Conservation (phyloP, 2,888 invertebrate species). For the Apotomis betuletana region DNA sequence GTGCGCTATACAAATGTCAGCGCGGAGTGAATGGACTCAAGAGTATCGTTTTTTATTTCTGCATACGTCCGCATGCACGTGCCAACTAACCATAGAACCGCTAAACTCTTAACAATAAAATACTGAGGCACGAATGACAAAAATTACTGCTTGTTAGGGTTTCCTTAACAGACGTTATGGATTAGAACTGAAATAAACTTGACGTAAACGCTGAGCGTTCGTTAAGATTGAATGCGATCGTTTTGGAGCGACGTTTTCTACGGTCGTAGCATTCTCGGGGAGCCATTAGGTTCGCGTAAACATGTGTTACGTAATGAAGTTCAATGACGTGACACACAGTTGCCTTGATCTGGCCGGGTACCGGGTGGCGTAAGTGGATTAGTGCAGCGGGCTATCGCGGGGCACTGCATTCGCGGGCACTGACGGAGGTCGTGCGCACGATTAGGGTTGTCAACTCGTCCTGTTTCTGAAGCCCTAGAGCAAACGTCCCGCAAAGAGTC, state of each 20-base stretch:
- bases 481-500: too few relatives aligned
- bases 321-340: conserved; percentile 56
- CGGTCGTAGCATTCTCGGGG: conserved; percentile 32
- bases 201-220: conserved; percentile 20
- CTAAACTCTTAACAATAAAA: conserved; percentile 49
- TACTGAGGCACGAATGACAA: conserved; percentile 5
- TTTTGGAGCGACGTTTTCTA: conserved; percentile 30
- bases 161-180: conserved; percentile 34
- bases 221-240: conserved; percentile 29
- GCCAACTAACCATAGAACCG: conserved; percentile 71
- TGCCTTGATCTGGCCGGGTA: conserved; percentile 48
- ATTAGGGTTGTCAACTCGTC: too few relatives aligned
- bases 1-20: conserved; percentile 76
- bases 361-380: conserved; percentile 62
- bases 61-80: conserved; percentile 76
- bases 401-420: conserved; percentile 54
- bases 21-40: conserved; percentile 78
- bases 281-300: conserved; percentile 40
- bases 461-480: too few relatives aligned
- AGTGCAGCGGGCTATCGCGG: conserved; percentile 66
- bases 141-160: conserved; percentile 25
- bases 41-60: conserved; percentile 75
- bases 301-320: conserved; percentile 49
- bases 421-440: conserved; percentile 42
- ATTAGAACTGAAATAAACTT: conserved; percentile 35